Evolutionary conservation across 2,113 vertebrate species (phyloP).

Genomic region (Phoenicopterus ruber): DNA sequence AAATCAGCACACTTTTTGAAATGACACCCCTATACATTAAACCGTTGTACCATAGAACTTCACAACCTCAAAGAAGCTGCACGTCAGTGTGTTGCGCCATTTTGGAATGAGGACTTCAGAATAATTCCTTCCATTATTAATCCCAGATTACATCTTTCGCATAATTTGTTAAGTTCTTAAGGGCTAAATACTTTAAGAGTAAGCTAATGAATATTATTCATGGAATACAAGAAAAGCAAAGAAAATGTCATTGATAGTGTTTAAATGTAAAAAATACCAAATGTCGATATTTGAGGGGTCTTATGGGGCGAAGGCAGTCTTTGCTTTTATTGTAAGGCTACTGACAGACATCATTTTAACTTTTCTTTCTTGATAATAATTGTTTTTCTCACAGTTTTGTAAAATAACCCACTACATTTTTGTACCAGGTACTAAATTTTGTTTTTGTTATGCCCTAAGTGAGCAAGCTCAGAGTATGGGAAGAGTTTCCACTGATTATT

Average conservation of each 20-base stretch:
- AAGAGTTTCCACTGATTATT: background rate
- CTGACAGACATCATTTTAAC: background rate
- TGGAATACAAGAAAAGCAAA: background rate
- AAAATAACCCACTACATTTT: background rate
- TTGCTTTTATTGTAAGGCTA: background rate
- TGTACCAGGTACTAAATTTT: no score
- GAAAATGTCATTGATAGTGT: background rate
- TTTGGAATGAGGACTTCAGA: background rate
- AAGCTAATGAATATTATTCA: background rate
- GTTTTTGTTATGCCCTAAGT: background rate
- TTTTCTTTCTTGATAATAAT: background rate
- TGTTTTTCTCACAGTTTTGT: background rate
- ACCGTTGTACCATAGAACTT: rapidly evolving
- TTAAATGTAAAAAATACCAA: background rate
- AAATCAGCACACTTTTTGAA: background rate
- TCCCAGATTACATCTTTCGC: background rate
- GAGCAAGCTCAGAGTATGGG: background rate
- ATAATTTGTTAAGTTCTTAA: background rate
- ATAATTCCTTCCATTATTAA: background rate
- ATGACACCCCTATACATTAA: background rate
- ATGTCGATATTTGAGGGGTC: background rate
- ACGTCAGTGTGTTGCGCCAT: rapidly evolving
- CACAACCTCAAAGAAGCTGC: background rate
- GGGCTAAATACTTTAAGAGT: background rate
- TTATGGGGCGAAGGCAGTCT: background rate